Evolutionary conservation across 2,113 vertebrate species (phyloP).

Genomic region (Clarias batrachus): DNA sequence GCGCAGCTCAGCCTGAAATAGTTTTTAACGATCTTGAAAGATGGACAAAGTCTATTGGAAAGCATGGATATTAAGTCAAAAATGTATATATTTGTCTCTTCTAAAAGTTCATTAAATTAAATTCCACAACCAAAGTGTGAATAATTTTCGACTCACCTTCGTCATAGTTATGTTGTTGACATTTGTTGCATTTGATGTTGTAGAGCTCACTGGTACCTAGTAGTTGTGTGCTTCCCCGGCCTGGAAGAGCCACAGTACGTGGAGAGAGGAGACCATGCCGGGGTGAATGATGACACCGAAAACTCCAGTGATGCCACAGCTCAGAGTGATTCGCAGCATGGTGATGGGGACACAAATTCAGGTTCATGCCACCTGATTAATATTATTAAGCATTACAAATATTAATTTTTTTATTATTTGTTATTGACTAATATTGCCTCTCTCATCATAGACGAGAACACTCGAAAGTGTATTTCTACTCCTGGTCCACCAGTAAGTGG

Average conservation of each 20-base stretch:
- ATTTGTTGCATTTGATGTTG: constrained; percentile 2
- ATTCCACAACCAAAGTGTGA: too few species aligned
- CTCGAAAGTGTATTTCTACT: constrained; percentile 14
- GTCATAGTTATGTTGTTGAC: background rate
- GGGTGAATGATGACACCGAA: background rate
- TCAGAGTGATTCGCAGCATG: constrained; percentile 30
- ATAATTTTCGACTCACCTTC: too few species aligned
- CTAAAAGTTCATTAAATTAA: too few species aligned
- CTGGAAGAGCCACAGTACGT: constrained; percentile 77
- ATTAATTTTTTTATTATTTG: background rate
- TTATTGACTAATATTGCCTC: background rate
- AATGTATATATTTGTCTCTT: too few species aligned
- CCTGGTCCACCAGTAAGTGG: constrained; percentile 61
- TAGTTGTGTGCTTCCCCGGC: constrained; percentile 92
- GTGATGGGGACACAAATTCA: constrained; percentile 8
- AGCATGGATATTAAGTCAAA: too few species aligned
- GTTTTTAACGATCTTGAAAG: too few species aligned
- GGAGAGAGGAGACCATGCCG: constrained; percentile 56
- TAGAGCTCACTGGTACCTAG: constrained; percentile 96
- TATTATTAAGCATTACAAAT: background rate
- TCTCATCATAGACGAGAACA: constrained; percentile 41
- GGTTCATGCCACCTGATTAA: constrained; percentile 31
- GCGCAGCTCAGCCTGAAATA: too few species aligned
- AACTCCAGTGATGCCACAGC: constrained; percentile 11
- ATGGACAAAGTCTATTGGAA: too few species aligned